phyloP scores from a whole-genome alignment of 2,888 invertebrate species.

The Melinaea marsaeus region DNA sequence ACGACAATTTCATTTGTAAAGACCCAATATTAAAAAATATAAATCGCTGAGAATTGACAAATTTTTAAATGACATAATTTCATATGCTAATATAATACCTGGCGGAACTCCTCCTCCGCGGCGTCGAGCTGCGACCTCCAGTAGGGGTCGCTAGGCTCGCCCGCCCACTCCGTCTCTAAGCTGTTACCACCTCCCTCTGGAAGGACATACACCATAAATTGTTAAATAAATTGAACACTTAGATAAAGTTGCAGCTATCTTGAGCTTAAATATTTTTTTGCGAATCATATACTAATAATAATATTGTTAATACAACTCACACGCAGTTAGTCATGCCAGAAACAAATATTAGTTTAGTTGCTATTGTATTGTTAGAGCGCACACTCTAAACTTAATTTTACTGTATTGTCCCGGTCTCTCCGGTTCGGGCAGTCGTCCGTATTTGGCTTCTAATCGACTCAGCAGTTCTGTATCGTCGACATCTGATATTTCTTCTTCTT shows the following conservation, averaged over 20 bases:
- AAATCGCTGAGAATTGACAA: no score
- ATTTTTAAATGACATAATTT: no score
- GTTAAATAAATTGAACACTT: background rate
- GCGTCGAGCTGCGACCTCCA: constrained; percentile 71
- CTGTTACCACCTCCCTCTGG: constrained; percentile 70
- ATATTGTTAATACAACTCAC: constrained; percentile 54
- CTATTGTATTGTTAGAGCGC: constrained; percentile 21
- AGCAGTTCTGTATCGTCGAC: constrained; percentile 84
- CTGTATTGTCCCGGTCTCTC: constrained; percentile 69
- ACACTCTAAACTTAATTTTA: constrained; percentile 54
- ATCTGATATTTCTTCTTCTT: constrained; percentile 78
- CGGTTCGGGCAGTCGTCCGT: constrained; percentile 81
- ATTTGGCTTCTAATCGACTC: constrained; percentile 84
- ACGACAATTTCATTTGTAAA: no score
- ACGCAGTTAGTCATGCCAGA: constrained; percentile 61
- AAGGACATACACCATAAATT: constrained; percentile 26
- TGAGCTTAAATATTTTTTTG: no score
- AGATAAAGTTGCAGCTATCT: background rate
- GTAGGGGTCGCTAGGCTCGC: constrained; percentile 77
- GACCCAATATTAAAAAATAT: no score
- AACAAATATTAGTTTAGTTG: constrained; percentile 52
- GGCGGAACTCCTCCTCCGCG: constrained; percentile 71
- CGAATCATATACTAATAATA: constrained; percentile 9
- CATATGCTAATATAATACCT: constrained; percentile 47
- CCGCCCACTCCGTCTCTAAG: constrained; percentile 68